Percentiles rank a stretch among this genome's conserved stretches.
Conservation (phyloP, 2,888 invertebrate species). For the Pediacus dermestoides region DNA sequence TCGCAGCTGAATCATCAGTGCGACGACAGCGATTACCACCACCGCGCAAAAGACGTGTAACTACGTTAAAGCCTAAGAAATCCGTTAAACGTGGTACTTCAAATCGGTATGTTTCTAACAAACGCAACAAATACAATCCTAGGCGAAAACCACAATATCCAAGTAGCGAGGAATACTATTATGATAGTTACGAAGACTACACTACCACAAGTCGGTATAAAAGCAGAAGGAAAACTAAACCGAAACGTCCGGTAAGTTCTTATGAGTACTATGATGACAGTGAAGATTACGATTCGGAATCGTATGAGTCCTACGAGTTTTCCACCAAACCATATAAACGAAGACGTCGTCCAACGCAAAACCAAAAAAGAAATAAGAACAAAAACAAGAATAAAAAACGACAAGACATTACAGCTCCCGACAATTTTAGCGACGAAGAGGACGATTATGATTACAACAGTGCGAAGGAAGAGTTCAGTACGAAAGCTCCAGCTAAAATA, state of each 20-base stretch:
- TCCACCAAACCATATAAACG: slow-evolving; percentile 27
- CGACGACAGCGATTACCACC: slow-evolving; percentile 11
- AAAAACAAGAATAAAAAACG: slow-evolving; percentile 21
- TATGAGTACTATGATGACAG: slow-evolving; percentile 27
- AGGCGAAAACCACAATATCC: slow-evolving; percentile 18
- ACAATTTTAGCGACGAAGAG: slow-evolving; percentile 16
- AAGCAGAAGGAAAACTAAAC: slow-evolving; percentile 20
- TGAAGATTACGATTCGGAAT: slow-evolving; percentile 19
- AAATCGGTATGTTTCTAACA: slow-evolving; percentile 19
- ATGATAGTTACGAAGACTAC: slow-evolving; percentile 34
- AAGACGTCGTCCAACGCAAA: slow-evolving; percentile 22
- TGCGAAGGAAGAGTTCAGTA: slow-evolving; percentile 16
- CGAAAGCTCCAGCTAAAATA: slow-evolving; percentile 18
- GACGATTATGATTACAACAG: slow-evolving; percentile 21
- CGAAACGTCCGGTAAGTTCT: slow-evolving; percentile 23
- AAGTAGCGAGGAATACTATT: slow-evolving; percentile 28
- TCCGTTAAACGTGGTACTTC: slow-evolving; percentile 23
- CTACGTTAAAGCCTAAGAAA: slow-evolving; percentile 20
- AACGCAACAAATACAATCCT: slow-evolving; percentile 21
- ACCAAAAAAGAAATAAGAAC: slow-evolving; percentile 18
- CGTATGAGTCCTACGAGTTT: slow-evolving; percentile 26
- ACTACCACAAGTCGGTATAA: slow-evolving; percentile 21
- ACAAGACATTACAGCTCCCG: slow-evolving; percentile 14
- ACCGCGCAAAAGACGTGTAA: slow-evolving; percentile 12
- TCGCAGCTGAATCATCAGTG: slow-evolving; percentile 22